Conservation (phyloP, 2,113 vertebrate species). For the Gallinago media region DNA sequence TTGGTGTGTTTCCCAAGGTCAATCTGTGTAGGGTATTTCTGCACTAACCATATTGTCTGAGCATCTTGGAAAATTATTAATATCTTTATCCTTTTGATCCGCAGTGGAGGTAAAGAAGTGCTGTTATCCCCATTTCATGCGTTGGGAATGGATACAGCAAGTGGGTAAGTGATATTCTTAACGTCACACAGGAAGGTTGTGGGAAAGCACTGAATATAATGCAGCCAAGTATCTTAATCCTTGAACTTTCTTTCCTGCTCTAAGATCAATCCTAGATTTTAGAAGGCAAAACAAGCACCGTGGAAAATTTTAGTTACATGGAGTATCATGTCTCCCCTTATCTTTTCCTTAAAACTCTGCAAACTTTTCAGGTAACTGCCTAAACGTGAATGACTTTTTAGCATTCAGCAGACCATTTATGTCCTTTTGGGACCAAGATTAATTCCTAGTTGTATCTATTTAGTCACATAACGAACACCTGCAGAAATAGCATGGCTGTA, state of each 20-base stretch:
- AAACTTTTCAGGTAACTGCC: neutral
- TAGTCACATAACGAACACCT: neutral
- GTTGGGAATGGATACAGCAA: neutral
- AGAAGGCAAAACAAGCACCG: neutral
- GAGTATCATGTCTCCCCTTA: neutral
- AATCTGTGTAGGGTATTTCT: neutral
- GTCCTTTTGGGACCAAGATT: neutral
- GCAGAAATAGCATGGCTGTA: neutral
- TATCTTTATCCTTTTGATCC: conserved; percentile 28
- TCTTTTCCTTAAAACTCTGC: neutral
- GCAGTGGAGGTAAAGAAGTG: conserved; percentile 16
- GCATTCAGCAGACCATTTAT: neutral
- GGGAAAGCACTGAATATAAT: neutral
- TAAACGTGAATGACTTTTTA: neutral
- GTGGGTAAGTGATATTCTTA: conserved; percentile 7
- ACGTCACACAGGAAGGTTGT: neutral
- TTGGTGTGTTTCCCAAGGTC: neutral
- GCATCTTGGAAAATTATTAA: neutral
- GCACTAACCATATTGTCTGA: neutral
- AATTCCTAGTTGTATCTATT: neutral
- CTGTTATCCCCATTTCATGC: conserved; percentile 8
- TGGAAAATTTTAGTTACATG: neutral
- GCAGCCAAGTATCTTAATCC: neutral
- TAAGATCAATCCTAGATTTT: neutral
- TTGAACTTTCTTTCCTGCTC: neutral